These are phyloP conservation scores for Cavia porcellus DNA, from an alignment of 2,113 vertebrate genomes.

Conservation along the genomic window DNA sequence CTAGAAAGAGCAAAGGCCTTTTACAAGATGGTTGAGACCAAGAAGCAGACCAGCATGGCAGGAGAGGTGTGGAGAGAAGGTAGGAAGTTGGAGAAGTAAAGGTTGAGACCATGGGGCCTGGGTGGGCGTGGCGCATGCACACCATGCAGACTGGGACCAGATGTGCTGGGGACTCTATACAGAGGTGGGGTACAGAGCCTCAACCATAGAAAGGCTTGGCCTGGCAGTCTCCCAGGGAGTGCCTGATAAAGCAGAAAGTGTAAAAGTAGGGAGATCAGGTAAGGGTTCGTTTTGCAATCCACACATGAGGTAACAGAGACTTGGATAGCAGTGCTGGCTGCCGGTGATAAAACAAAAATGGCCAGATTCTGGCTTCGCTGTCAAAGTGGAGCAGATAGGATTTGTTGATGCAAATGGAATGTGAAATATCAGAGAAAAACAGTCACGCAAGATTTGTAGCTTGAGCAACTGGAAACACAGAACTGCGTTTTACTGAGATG, in stretches of 20 bases:
- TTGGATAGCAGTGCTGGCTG: neutral
- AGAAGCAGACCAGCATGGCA: neutral
- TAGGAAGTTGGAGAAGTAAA: neutral
- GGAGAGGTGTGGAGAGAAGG: neutral
- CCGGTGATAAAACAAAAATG: neutral
- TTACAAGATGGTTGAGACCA: neutral
- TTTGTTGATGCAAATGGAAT: neutral
- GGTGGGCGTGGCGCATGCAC: fast-evolving
- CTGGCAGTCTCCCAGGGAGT: neutral
- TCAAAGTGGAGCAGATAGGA: neutral
- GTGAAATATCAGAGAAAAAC: slow-evolving; percentile 2
- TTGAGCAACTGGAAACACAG: neutral
- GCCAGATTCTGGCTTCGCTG: neutral
- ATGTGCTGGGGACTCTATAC: neutral
- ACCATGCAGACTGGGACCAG: neutral
- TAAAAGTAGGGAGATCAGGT: neutral
- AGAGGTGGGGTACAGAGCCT: neutral
- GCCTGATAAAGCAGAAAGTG: neutral
- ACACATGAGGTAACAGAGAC: neutral
- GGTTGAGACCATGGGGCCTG: neutral
- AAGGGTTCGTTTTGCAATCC: neutral
- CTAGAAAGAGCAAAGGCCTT: neutral
- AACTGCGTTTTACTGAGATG: neutral
- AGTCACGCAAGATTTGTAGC: neutral
- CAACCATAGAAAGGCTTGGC: neutral